Evolutionary conservation across 2,888 invertebrate species (phyloP).

Genomic region (Noctua janthina): DNA sequence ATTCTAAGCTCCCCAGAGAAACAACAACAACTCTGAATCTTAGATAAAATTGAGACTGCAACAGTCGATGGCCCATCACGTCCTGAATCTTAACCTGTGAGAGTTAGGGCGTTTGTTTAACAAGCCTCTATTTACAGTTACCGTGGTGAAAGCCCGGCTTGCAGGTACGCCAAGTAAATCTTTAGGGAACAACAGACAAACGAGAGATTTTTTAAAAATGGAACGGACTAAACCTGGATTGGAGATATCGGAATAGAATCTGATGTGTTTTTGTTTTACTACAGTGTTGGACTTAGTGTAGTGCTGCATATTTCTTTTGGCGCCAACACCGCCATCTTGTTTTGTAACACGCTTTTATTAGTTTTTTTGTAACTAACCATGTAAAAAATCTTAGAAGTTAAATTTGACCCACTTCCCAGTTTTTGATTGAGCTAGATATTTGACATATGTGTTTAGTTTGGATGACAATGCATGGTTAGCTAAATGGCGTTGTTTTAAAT

Average conservation of each 20-base stretch:
- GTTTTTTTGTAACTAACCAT: neutral
- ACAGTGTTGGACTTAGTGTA: neutral
- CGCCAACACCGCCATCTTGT: neutral
- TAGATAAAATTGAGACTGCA: slow-evolving; percentile 54
- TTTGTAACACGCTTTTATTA: neutral
- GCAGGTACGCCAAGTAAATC: slow-evolving; percentile 67
- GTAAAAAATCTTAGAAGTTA: too few relatives aligned
- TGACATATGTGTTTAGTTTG: neutral
- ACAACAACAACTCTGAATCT: slow-evolving; percentile 16
- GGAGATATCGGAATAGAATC: neutral
- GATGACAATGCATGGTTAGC: neutral
- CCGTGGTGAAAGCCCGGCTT: slow-evolving; percentile 48
- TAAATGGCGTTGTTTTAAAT: neutral
- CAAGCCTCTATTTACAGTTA: slow-evolving; percentile 68
- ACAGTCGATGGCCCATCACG: slow-evolving; percentile 62
- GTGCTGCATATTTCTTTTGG: neutral
- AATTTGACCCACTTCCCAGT: too few relatives aligned
- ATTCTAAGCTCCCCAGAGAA: slow-evolving; percentile 17
- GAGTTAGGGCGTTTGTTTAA: slow-evolving; percentile 68
- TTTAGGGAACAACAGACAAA: slow-evolving; percentile 66
- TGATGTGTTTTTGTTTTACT: slow-evolving; percentile 1
- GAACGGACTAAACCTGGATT: slow-evolving; percentile 6
- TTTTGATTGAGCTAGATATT: neutral
- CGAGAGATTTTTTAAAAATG: slow-evolving; percentile 47
- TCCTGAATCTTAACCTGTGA: slow-evolving; percentile 60